Evolutionary conservation across 2,888 invertebrate genomes (phyloP).

Genomic region (Syrphus vitripennis): DNA sequence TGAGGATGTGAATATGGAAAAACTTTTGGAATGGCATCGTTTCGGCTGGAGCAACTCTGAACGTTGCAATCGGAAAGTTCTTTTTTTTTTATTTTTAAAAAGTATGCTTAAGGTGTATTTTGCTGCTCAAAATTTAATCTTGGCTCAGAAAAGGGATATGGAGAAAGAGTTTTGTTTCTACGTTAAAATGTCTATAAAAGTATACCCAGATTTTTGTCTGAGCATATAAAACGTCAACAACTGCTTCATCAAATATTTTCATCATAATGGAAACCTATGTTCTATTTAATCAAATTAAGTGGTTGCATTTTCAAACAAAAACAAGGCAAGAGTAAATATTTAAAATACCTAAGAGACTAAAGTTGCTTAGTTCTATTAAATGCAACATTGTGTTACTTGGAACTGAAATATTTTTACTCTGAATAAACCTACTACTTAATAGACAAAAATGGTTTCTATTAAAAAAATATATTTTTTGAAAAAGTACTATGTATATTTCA

Average conservation of each 20-base stretch:
- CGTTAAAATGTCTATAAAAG: background rate
- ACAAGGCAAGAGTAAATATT: too few relatives aligned
- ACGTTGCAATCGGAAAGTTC: background rate
- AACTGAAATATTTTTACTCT: too few relatives aligned
- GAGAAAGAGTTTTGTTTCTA: background rate
- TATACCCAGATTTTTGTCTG: background rate
- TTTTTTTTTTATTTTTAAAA: constrained; percentile 44
- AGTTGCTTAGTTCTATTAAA: too few relatives aligned
- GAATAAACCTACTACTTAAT: too few relatives aligned
- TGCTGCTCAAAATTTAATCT: constrained; percentile 34
- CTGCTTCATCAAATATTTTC: constrained; percentile 8
- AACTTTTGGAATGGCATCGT: constrained; percentile 24
- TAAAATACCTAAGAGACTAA: too few relatives aligned
- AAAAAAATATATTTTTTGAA: too few relatives aligned
- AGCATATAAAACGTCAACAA: constrained; percentile 30
- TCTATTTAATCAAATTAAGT: constrained; percentile 33
- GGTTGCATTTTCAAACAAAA: too few relatives aligned
- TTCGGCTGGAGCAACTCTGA: background rate
- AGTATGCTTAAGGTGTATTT: constrained; percentile 39
- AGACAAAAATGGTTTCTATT: too few relatives aligned
- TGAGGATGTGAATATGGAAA: constrained; percentile 11
- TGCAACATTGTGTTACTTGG: too few relatives aligned
- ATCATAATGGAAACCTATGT: constrained; percentile 33
- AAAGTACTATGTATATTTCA: too few relatives aligned
- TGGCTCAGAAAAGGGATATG: background rate